A percentile compares a stretch with the other conserved stretches of the same genome.
These are phyloP conservation scores for Rhizoglyphus robini DNA, from an alignment of 1,140 invertebrate species.

Conservation along the genomic window DNA sequence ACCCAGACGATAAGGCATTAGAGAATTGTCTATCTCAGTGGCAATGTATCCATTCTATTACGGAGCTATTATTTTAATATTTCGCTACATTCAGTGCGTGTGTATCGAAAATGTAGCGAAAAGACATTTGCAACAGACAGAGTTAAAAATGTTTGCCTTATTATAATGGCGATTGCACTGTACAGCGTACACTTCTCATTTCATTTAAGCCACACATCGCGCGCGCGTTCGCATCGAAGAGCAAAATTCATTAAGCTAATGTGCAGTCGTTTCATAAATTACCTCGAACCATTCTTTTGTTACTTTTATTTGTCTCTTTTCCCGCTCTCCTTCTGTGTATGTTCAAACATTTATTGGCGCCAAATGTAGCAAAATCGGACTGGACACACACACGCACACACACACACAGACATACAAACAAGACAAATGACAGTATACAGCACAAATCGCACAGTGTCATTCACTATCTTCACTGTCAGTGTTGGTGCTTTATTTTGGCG, in stretches of 20 bases:
- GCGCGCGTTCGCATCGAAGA: background rate
- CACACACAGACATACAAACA: too few species aligned
- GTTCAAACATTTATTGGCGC: too few species aligned
- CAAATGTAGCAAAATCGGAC: too few species aligned
- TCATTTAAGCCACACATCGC: background rate
- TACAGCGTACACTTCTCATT: background rate
- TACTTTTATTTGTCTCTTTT: too few species aligned
- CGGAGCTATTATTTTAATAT: background rate
- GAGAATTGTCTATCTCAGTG: background rate
- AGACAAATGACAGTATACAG: too few species aligned
- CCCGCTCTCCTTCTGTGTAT: too few species aligned
- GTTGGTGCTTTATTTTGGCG: too few species aligned
- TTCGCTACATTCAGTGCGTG: background rate
- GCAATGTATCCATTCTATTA: background rate
- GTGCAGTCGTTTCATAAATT: conserved; percentile 4
- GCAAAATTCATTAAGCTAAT: conserved; percentile 3
- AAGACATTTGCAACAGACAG: background rate
- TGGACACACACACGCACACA: too few species aligned
- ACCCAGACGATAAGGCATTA: background rate
- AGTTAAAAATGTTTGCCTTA: background rate
- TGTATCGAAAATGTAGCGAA: conserved; percentile 11
- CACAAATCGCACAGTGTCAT: too few species aligned
- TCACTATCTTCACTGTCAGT: too few species aligned
- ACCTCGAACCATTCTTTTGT: background rate
- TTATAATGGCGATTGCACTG: background rate